A percentile compares a stretch with the other conserved stretches of the same genome.
These are phyloP conservation scores for Allolobophora icterica DNA, from an alignment of 2,888 invertebrate species.

Conservation along the genomic window DNA sequence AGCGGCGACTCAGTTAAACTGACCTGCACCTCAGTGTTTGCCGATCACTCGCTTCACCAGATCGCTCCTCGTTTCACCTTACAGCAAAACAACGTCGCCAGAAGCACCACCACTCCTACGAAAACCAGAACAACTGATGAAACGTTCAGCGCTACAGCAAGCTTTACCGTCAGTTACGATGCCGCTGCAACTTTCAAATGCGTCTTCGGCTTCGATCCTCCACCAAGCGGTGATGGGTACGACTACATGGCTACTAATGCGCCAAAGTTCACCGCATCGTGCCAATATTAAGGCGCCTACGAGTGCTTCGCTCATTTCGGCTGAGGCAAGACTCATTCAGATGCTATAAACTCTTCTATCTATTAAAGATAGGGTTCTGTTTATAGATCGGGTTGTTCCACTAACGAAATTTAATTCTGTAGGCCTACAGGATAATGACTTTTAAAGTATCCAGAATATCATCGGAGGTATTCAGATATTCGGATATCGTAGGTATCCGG, in stretches of 20 bases:
- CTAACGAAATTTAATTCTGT: no score
- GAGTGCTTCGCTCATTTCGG: neutral
- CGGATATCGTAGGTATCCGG: no score
- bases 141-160: neutral
- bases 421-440: neutral
- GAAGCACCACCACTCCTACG: neutral
- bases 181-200: neutral
- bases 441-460: neutral
- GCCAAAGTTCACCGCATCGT: neutral
- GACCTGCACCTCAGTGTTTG: neutral
- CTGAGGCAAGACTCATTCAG: neutral
- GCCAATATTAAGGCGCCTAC: neutral
- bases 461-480: neutral
- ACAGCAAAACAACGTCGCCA: neutral
- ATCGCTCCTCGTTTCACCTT: neutral
- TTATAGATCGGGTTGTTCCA: no score
- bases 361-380: neutral
- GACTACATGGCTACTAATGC: neutral
- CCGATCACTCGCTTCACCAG: neutral
- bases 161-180: neutral
- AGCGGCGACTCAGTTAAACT: neutral
- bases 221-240: neutral
- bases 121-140: neutral
- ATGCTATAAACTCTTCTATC: neutral
- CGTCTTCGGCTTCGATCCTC: neutral